phyloP scores from a whole-genome alignment of 2,888 invertebrate genomes.

The Hypselothyrea guttata region DNA sequence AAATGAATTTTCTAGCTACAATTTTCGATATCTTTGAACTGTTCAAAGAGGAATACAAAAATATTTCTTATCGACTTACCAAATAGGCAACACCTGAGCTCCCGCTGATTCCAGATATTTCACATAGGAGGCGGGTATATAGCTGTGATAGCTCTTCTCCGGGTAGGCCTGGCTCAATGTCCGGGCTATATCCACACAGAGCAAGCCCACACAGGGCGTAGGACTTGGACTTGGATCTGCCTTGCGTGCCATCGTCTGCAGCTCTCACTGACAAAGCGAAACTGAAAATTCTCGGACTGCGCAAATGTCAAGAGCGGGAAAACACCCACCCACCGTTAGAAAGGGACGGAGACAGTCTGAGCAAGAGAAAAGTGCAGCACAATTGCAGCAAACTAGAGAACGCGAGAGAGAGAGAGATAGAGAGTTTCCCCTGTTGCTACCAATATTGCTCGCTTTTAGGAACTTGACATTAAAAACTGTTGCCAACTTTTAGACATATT shows the following conservation, averaged over 20 bases:
- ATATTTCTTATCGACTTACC: conserved; percentile 86
- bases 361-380: too few relatives aligned
- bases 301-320: too few relatives aligned
- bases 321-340: too few relatives aligned
- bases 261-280: background rate
- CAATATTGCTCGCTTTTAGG: background rate
- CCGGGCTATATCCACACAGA: conserved; percentile 87
- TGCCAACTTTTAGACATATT: background rate
- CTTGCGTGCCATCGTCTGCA: conserved; percentile 5
- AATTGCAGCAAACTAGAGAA: too few relatives aligned
- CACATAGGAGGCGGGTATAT: conserved; percentile 92
- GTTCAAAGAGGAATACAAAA: too few relatives aligned
- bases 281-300: background rate
- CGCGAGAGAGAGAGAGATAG: too few relatives aligned
- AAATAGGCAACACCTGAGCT: conserved; percentile 91
- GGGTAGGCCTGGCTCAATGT: conserved; percentile 83
- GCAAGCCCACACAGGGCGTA: conserved; percentile 78
- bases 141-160: conserved; percentile 84
- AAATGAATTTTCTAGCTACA: too few relatives aligned
- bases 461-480: background rate
- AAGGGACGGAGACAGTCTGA: too few relatives aligned
- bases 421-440: too few relatives aligned
- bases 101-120: conserved; percentile 93
- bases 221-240: background rate
- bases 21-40: too few relatives aligned